A percentile compares a stretch with the other conserved stretches of the same genome.
Conservation (phyloP, 30 jellyfish, hydroid and myxozoan genomes). For the Pelagia noctiluca region DNA sequence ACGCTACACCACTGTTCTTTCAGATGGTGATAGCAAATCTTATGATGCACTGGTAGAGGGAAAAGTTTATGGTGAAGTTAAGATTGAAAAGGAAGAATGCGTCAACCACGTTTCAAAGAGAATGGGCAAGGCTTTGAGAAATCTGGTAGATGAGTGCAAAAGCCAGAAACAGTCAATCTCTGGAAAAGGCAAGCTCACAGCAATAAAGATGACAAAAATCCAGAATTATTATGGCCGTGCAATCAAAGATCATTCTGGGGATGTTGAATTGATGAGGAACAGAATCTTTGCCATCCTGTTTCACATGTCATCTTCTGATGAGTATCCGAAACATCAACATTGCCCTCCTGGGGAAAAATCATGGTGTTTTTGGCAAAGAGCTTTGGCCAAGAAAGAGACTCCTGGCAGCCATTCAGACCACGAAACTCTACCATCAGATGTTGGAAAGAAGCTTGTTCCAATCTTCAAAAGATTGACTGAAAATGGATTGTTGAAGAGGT, state of each 20-base stretch:
- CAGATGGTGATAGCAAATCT: too few relatives aligned
- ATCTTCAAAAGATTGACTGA: slow-evolving; percentile 29
- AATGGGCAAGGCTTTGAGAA: slow-evolving; percentile 30
- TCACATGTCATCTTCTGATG: slow-evolving; percentile 26
- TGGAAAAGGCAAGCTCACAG: slow-evolving; percentile 64
- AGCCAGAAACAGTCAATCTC: slow-evolving; percentile 15
- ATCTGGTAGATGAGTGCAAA: slow-evolving; percentile 14
- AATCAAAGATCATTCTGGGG: slow-evolving; percentile 22
- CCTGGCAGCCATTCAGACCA: slow-evolving; percentile 19
- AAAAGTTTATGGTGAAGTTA: not conserved
- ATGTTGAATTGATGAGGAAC: slow-evolving; percentile 1
- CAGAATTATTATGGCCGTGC: slow-evolving; percentile 44
- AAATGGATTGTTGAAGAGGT: slow-evolving; percentile 15
- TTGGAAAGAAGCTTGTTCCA: slow-evolving; percentile 36
- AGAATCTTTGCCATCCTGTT: slow-evolving; percentile 25
- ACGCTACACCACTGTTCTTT: slow-evolving; percentile 23
- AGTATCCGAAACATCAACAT: slow-evolving; percentile 27
- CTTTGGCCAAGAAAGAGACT: not conserved
- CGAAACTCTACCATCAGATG: slow-evolving; percentile 25
- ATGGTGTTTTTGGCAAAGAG: too few relatives aligned
- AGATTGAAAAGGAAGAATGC: too few relatives aligned
- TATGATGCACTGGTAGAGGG: slow-evolving; percentile 4
- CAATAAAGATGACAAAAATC: slow-evolving; percentile 19
- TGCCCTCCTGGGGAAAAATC: slow-evolving; percentile 10
- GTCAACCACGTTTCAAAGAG: too few relatives aligned